A percentile compares a stretch with the other conserved stretches of the same genome.
Conservation (phyloP, 2,797 vertebrate species). For the Phoeniculus purpureus region DNA sequence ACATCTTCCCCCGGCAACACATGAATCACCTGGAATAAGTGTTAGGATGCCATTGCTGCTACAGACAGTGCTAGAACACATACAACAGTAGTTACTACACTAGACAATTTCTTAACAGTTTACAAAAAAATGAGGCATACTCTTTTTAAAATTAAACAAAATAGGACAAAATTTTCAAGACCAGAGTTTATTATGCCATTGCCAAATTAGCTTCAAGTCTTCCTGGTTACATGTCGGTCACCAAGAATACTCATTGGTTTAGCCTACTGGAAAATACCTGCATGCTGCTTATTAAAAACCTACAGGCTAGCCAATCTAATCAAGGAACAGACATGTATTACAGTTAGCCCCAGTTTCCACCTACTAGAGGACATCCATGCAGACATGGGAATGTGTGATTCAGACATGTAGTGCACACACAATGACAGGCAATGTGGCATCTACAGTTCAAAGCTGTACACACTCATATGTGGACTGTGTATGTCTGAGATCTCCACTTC, state of each 20-base stretch:
- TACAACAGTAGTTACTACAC: background rate
- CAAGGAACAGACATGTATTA: background rate
- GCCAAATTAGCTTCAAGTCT: background rate
- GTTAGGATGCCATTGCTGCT: background rate
- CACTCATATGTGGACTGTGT: background rate
- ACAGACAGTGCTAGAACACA: background rate
- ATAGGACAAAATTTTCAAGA: background rate
- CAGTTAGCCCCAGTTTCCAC: background rate
- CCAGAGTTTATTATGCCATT: background rate
- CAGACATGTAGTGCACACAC: background rate
- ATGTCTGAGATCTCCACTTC: background rate
- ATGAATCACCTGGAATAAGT: background rate
- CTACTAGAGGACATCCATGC: background rate
- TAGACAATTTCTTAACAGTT: background rate
- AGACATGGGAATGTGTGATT: background rate
- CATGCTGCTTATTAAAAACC: background rate
- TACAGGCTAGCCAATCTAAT: background rate
- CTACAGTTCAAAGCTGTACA: background rate
- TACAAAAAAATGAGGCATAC: background rate
- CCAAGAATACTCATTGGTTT: background rate
- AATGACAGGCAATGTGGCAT: background rate
- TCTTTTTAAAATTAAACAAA: background rate
- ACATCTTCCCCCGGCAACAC: background rate
- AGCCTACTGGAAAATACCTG: background rate
- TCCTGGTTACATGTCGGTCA: background rate